A percentile compares a stretch with the other conserved stretches of the same genome.
Evolutionary conservation across 2,113 vertebrate species (phyloP).

Genomic region (Catagonus wagneri): DNA sequence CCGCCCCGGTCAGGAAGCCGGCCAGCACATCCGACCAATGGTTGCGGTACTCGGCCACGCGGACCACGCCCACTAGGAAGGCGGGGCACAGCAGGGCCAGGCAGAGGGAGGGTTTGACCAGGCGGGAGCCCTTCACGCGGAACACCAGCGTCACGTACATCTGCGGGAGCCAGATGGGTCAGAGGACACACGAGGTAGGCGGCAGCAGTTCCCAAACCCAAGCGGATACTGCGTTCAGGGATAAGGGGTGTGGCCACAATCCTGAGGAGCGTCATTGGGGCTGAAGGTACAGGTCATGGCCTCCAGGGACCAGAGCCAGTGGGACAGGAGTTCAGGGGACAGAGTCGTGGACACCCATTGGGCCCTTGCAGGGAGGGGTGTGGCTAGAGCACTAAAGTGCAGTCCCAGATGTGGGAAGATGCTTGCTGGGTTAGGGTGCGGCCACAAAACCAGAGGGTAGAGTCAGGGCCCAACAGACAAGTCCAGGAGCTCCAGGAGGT

Average conservation of each 20-base stretch:
- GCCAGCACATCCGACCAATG: constrained; percentile 95
- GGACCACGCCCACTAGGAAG: constrained; percentile 92
- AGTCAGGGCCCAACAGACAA: not conserved
- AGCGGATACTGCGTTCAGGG: not conserved
- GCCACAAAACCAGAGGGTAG: not conserved
- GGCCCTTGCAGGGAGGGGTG: not conserved
- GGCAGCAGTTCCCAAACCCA: not conserved
- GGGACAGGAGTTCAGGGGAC: not conserved
- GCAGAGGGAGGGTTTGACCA: constrained; percentile 94
- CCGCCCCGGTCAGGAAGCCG: constrained; percentile 92
- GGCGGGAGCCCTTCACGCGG: constrained; percentile 92
- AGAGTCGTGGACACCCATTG: not conserved
- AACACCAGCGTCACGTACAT: constrained; percentile 96
- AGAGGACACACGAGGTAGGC: not conserved
- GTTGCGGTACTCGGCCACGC: constrained; percentile 94
- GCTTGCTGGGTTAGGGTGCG: not conserved
- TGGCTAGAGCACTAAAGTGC: not conserved
- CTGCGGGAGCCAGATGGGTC: constrained; percentile 81
- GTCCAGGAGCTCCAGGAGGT: not conserved
- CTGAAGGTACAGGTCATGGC: no score
- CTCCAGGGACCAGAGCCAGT: not conserved
- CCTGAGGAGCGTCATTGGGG: not conserved
- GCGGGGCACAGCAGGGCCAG: constrained; percentile 92
- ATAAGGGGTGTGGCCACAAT: not conserved
- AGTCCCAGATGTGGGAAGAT: not conserved